Base-by-base conservation (phyloP, 1,140 invertebrate genomes). In the Heliconius eleuchia region DNA sequence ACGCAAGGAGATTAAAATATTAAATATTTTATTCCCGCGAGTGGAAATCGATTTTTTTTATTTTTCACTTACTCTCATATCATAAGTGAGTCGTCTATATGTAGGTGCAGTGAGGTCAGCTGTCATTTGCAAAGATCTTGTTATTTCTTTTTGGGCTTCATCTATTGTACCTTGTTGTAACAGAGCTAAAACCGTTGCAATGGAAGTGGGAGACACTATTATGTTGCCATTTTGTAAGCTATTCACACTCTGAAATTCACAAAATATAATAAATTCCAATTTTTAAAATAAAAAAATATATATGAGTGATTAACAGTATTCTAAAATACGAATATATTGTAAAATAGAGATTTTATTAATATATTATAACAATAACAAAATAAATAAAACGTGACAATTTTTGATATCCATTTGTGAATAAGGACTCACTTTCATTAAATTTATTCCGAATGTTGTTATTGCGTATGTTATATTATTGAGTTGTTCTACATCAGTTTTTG, bases 151-250 rank as follows among this genome's bases (percentile, higher is more conserved):
- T 57, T 87, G 86, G 8, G 92, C 86, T 3, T 81, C 77, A 11
- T 90, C 91, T 5, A 42, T 34, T 0, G 90, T 87, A 8, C 89
- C 94, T 82, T 94, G 93, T 71, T 94, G 92, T 27, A 95, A 74
- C 4, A 94, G 78, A 4, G 89, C 90, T 57, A 95, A 76, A 1
- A 93, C 76, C 6, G 86, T 87, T 0, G 87, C 87, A 1, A 95
- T 82, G 0, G 94, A 94, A 30, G 85, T 86, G 8, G 94, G 94
- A 0, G 93, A 94, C 19, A 92, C 72, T 37, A 93, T 92, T 16
- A 88, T 76, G 77, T 95, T 95, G 3, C 87, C 89, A n/a, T 37
- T 27, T 72, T 88, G 83, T 27, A 84, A 52, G 3, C 75, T 39
- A 42, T 80, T 86, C 11, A 87, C 76, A 30, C 52, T 85, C 90